These are phyloP conservation scores for Dolomedes plantarius DNA, from an alignment of 2,888 invertebrate genomes.

Conservation along the genomic window DNA sequence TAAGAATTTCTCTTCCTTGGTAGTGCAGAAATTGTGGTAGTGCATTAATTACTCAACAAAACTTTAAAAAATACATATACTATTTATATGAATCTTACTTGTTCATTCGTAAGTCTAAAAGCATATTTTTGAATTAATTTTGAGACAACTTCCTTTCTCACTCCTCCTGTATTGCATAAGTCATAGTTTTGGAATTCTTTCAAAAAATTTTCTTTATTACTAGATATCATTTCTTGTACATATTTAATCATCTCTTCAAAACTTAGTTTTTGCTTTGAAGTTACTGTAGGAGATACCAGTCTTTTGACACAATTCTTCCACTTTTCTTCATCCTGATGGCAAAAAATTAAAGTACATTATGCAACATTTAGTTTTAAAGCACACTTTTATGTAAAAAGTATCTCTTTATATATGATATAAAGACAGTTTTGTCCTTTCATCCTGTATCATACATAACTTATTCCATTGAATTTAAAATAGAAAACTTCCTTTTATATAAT, in stretches of 20 bases:
- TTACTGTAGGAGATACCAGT: conserved; percentile 1
- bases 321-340: conserved; percentile 60
- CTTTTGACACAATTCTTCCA: conserved; percentile 42
- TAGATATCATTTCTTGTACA: conserved; percentile 19
- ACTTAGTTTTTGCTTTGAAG: background rate
- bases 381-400: too few species aligned
- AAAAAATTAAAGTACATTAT: background rate
- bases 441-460: too few species aligned
- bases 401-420: too few species aligned
- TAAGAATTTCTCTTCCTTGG: too few species aligned
- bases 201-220: conserved; percentile 32
- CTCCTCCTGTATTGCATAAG: conserved; percentile 47
- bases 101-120: conserved; percentile 39
- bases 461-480: too few species aligned
- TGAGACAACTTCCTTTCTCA: conserved; percentile 37
- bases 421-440: too few species aligned
- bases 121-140: conserved; percentile 36
- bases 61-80: too few species aligned
- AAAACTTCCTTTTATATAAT: too few species aligned
- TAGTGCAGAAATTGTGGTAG: too few species aligned
- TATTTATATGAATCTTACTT: too few species aligned
- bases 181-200: conserved; percentile 45
- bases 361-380: too few species aligned
- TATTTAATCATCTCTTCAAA: conserved; percentile 26
- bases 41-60: too few species aligned